Evolutionary conservation across 2,888 invertebrate species (phyloP).

Genomic region (Lasioglossum leucozonium): DNA sequence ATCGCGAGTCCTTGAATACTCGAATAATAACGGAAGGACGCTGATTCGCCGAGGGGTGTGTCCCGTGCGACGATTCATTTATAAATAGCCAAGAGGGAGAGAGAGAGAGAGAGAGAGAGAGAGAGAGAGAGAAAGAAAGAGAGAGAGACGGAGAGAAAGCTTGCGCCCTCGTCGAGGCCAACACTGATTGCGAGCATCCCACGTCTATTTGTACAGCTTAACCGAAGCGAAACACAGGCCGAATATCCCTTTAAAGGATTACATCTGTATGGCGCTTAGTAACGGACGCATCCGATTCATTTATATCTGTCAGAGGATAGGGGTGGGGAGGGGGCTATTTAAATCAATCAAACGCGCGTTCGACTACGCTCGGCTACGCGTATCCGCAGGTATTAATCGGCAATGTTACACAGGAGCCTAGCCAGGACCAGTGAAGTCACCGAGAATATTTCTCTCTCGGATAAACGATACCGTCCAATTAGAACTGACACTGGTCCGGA

Average conservation of each 20-base stretch:
- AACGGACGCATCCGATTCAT: conserved; percentile 81
- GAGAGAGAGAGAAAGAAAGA: too few species aligned
- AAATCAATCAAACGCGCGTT: conserved; percentile 82
- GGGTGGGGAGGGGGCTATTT: conserved; percentile 70
- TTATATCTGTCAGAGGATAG: conserved; percentile 82
- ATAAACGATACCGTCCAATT: conserved; percentile 18
- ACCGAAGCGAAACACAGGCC: conserved; percentile 82
- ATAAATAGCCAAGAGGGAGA: conserved; percentile 74
- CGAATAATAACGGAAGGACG: conserved; percentile 70
- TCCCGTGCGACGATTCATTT: conserved; percentile 75
- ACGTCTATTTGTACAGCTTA: conserved; percentile 83
- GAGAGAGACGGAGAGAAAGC: neutral
- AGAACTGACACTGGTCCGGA: conserved; percentile 9
- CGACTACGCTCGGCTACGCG: conserved; percentile 67
- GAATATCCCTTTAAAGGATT: conserved; percentile 84
- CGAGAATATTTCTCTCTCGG: conserved; percentile 14
- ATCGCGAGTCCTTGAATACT: conserved; percentile 53
- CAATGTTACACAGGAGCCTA: conserved; percentile 57
- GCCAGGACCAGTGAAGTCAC: conserved; percentile 27
- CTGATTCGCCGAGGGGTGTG: conserved; percentile 74
- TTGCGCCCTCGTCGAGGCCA: conserved; percentile 58
- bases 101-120: neutral
- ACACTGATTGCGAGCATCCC: conserved; percentile 82
- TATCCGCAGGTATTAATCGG: conserved; percentile 80
- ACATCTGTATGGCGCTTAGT: conserved; percentile 77